phyloP scores from a whole-genome alignment of 2,113 vertebrate species.

The Alligator sinensis region DNA sequence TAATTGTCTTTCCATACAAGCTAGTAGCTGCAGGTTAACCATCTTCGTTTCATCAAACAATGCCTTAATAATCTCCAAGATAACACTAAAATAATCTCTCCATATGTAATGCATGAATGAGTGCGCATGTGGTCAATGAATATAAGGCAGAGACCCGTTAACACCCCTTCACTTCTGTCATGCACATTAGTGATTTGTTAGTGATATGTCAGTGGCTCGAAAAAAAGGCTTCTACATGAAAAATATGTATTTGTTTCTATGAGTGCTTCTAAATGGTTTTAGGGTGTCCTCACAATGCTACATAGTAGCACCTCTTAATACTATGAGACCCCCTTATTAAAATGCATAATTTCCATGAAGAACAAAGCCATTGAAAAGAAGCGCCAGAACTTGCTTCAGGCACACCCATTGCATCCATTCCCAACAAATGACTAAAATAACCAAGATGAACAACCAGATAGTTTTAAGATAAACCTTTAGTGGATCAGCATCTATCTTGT shows the following conservation, averaged over 20 bases:
- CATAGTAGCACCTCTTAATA: background rate
- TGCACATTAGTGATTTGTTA: background rate
- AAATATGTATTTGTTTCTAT: background rate
- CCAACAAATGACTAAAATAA: constrained; percentile 1
- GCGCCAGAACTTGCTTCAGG: background rate
- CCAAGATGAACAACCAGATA: background rate
- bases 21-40: background rate
- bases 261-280: background rate
- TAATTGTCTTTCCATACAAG: background rate
- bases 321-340: background rate
- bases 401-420: background rate
- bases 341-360: background rate
- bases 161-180: background rate
- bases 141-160: background rate
- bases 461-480: background rate
- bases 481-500: too few species aligned
- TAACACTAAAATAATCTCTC: background rate
- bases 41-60: background rate
- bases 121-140: background rate
- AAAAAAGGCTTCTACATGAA: background rate
- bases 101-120: accelerated
- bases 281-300: background rate
- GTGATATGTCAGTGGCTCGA: background rate
- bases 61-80: background rate
- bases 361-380: constrained; percentile 18